Conservation (phyloP, 2,888 invertebrate genomes). For the Ormyrus pomaceus region DNA sequence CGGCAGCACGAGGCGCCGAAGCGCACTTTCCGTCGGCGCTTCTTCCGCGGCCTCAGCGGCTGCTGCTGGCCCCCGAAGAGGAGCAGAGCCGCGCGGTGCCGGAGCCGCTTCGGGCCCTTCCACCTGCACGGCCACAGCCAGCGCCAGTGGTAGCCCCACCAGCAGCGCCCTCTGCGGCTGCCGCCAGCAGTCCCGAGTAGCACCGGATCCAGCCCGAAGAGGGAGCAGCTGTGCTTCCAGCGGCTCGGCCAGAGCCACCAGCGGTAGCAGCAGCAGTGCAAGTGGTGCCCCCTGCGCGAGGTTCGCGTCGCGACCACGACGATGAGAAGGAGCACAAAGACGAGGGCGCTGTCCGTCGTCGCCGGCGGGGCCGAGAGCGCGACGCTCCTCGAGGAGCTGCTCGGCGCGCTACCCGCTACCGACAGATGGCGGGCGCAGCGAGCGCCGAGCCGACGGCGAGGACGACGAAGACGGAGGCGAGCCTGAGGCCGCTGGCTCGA, state of each 20-base stretch:
- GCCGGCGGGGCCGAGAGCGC: not conserved
- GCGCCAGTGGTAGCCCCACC: slow-evolving; percentile 51
- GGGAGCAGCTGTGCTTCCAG: slow-evolving; percentile 24
- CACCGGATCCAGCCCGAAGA: not conserved
- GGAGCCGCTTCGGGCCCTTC: slow-evolving; percentile 39
- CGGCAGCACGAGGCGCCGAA: slow-evolving; percentile 50
- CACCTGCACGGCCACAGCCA: slow-evolving; percentile 56
- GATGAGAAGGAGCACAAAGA: too few species aligned
- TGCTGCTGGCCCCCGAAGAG: slow-evolving; percentile 6
- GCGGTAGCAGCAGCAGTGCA: slow-evolving; percentile 43
- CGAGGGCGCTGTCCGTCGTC: not conserved
- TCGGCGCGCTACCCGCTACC: too few species aligned
- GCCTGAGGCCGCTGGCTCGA: slow-evolving; percentile 41
- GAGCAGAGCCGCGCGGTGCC: slow-evolving; percentile 3
- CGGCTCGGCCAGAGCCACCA: slow-evolving; percentile 55
- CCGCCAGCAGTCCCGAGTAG: not conserved
- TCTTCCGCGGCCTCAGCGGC: slow-evolving; percentile 42
- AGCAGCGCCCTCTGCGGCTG: slow-evolving; percentile 37
- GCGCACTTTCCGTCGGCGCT: slow-evolving; percentile 53
- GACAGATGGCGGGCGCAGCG: not conserved
- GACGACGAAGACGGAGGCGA: slow-evolving; percentile 53
- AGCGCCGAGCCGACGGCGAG: not conserved
- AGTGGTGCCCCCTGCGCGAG: slow-evolving; percentile 49
- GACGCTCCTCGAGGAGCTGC: not conserved
- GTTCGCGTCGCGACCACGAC: slow-evolving; percentile 46